Evolutionary conservation across 2,113 vertebrate species (phyloP).

Genomic region (Chaenocephalus aceratus): DNA sequence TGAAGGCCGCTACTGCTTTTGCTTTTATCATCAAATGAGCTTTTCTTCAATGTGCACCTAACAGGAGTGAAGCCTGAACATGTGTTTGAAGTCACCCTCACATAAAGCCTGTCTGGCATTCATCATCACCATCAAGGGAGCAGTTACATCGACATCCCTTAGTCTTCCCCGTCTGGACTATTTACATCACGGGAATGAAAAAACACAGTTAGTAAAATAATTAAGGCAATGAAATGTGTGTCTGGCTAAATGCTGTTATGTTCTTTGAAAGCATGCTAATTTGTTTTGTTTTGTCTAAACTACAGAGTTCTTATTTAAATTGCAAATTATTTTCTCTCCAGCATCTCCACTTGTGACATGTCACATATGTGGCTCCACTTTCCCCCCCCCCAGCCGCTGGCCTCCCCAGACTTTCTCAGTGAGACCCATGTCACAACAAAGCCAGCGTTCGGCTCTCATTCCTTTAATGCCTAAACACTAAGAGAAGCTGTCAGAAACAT

Average conservation of each 20-base stretch:
- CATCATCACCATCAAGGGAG: constrained; percentile 36
- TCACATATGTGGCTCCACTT: not conserved
- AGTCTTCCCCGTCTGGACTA: constrained; percentile 1
- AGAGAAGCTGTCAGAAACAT: constrained; percentile 43
- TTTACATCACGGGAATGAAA: constrained; percentile 5
- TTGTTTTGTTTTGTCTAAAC: not conserved
- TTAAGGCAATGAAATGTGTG: not conserved
- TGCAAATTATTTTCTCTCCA: not conserved
- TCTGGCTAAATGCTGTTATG: not conserved
- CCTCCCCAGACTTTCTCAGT: constrained; percentile 1
- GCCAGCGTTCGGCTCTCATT: constrained; percentile 4
- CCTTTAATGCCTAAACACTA: constrained; percentile 23
- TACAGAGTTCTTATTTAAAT: constrained; percentile 10
- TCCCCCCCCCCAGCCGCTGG: not conserved
- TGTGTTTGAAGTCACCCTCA: constrained; percentile 1
- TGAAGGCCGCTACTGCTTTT: constrained; percentile 13
- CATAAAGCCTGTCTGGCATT: constrained; percentile 28
- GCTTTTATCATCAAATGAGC: constrained; percentile 21
- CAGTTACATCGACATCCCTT: constrained; percentile 11
- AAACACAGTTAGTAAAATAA: not conserved
- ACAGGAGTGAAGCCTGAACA: constrained; percentile 6
- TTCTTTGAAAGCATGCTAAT: not conserved
- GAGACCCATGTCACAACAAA: constrained; percentile 40
- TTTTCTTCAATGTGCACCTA: constrained; percentile 2
- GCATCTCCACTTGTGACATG: not conserved